Conservation (phyloP, 2,797 vertebrate species). For the Myotis findleyi region DNA sequence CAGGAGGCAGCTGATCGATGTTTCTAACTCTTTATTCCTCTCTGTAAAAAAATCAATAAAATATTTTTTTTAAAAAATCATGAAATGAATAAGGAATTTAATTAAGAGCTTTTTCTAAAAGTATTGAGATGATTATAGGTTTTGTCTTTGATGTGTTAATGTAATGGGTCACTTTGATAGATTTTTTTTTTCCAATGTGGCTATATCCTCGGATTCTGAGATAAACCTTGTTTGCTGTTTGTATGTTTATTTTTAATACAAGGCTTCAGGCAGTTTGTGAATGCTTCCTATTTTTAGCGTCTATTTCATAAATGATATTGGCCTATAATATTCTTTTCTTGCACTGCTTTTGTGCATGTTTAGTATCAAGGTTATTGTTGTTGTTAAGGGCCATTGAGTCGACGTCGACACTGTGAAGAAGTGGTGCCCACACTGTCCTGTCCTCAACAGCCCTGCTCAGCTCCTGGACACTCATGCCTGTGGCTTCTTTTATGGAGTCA, state of each 20-base stretch:
- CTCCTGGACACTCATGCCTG: background rate
- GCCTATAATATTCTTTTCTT: conserved; percentile 30
- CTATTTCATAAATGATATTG: conserved; percentile 37
- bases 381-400: background rate
- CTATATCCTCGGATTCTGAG: conserved; percentile 1
- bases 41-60: too few relatives aligned
- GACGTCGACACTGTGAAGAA: background rate
- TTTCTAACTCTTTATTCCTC: too few relatives aligned
- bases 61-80: background rate
- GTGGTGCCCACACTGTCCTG: background rate
- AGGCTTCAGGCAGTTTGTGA: background rate
- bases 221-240: background rate
- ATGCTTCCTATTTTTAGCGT: conserved; percentile 39
- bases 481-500: background rate
- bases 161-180: conserved; percentile 5
- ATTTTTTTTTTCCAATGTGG: conserved; percentile 53
- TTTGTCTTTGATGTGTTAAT: conserved; percentile 46
- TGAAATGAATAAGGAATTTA: conserved; percentile 45
- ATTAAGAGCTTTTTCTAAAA: conserved; percentile 43
- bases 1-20: too few relatives aligned
- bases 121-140: conserved; percentile 3
- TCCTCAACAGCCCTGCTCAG: background rate
- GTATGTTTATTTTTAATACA: conserved; percentile 15
- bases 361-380: background rate
- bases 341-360: background rate